Base-by-base conservation (phyloP, 2,113 vertebrate genomes). In the Rhodinocichla rosea region DNA sequence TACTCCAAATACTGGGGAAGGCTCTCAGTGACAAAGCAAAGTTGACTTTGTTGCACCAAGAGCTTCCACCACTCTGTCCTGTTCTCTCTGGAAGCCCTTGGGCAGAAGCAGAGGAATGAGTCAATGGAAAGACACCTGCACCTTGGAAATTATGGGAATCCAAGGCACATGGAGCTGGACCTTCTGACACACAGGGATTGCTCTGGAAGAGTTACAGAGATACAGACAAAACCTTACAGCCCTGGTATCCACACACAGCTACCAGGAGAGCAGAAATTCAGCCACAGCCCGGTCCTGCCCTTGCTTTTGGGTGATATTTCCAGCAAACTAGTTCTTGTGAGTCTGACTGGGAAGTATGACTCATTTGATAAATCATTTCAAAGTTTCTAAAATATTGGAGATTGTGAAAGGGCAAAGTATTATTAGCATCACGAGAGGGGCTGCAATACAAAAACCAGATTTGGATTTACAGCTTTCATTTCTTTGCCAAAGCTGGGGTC, bases 341-440 rank as follows among this genome's bases (percentile, higher is more conserved):
- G 56, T 33, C 52, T 4, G 4, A 14, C 2, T 90, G 75, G 90
- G 68, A 93, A 91, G n/a, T 15, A 69, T 47, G 52, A 92, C 84
- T 90, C 64, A 83, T 88, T 53, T 65, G 52, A 87, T 77, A 90
- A 91, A 96, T 52, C 15, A 90, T 85, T 90, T 90, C 68, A 86
- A 86, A 93, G 79, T 92, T 90, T 84, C 79, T 92, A 92, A 88
- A 85, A 73, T 77, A 91, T 9, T 92, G 82, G 82, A 86, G 63
- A 89, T 45, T 83, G 59, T 59, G 79, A 95, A 97, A 96, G 90
- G 90, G 79, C 71, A 74, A 77, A 94, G 67, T 86, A 90, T 94
- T 92, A 87, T 88, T 88, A 95, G 87, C 39, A 44, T 85, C 86
- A 77, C 56, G 79, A 70, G 87, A 68, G 77, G 40, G 80, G 76